Conservation (phyloP, 1,140 invertebrate species). For the Lucilia cuprina region DNA sequence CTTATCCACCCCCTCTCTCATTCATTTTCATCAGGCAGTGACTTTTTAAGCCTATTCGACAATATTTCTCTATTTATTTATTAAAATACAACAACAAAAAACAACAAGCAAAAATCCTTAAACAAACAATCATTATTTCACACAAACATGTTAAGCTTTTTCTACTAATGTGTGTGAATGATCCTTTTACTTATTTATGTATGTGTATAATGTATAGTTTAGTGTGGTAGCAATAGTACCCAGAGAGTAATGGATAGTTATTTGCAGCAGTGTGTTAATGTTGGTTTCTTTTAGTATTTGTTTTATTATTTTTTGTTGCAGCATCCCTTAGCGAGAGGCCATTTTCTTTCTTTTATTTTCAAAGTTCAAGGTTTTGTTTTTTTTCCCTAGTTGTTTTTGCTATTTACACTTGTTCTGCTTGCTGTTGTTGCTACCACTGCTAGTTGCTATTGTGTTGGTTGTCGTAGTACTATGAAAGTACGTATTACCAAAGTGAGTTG, state of each 20-base stretch:
- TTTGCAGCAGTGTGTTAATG: background rate
- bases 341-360: background rate
- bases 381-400: background rate
- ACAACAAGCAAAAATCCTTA: no score
- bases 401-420: background rate
- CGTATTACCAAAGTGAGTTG: background rate
- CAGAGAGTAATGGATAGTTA: no score
- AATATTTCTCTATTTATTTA: background rate
- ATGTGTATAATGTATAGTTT: no score
- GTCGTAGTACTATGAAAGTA: no score
- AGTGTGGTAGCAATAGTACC: no score
- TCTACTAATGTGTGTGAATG: no score
- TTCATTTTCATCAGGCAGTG: background rate
- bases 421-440: background rate
- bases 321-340: slow-evolving; percentile 1
- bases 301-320: background rate
- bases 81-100: no score
- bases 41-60: background rate
- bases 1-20: background rate
- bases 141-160: no score
- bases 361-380: slow-evolving; percentile 14
- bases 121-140: no score
- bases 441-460: background rate
- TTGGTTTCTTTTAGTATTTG: background rate
- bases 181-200: no score